Evolutionary conservation across 1,140 invertebrate genomes (phyloP).

Genomic region (Drosophila tristis): DNA sequence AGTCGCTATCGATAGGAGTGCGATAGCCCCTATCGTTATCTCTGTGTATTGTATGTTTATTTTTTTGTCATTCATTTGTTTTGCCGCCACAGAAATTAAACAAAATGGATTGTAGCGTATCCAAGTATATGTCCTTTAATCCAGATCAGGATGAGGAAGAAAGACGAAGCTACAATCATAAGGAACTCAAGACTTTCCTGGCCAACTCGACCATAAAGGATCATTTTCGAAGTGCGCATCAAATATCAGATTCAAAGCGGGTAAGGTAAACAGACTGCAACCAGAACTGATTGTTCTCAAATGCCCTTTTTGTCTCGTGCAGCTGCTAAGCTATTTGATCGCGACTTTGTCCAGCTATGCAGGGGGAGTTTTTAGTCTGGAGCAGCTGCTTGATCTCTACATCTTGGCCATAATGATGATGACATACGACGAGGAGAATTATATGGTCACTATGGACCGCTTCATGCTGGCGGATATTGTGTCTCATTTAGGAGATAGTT

Average conservation of each 20-base stretch:
- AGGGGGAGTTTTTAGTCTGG: background rate
- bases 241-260: constrained; percentile 11
- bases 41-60: background rate
- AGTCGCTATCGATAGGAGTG: constrained; percentile 5
- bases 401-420: constrained; percentile 44
- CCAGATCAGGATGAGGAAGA: constrained; percentile 21
- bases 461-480: constrained; percentile 23
- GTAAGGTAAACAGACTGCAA: constrained; percentile 1
- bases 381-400: constrained; percentile 29
- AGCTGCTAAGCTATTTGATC: background rate
- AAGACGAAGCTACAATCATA: constrained; percentile 6
- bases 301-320: background rate
- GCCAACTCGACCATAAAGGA: constrained; percentile 15
- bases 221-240: constrained; percentile 5
- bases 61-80: constrained; percentile 22
- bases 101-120: constrained; percentile 11
- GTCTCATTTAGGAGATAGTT: background rate
- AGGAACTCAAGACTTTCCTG: constrained; percentile 18
- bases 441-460: constrained; percentile 19
- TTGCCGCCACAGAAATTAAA: constrained; percentile 4
- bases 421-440: constrained; percentile 20
- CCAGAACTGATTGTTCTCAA: background rate
- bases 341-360: background rate
- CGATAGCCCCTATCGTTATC: too few species aligned
- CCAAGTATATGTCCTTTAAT: background rate